Evolutionary conservation across 2,888 invertebrate genomes (phyloP), one percentile per base, ranked within the genome.

Genomic region (Tiliacea citrago): DNA sequence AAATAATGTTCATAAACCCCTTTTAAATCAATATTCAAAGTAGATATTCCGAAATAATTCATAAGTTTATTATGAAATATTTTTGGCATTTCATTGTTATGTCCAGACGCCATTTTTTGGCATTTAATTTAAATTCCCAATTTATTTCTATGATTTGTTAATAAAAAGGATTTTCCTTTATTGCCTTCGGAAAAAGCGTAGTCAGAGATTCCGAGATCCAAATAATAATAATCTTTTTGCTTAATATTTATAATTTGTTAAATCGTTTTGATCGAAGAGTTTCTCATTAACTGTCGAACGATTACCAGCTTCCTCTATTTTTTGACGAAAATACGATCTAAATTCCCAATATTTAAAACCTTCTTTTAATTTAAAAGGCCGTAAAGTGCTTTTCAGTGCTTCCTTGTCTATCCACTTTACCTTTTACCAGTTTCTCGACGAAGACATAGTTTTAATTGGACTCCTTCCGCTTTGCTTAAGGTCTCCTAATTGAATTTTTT

Each of bases 401-500:
- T 77, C 73, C 80, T 85, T 87, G 91, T 91, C 91, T 90, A 89
- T 92, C 91, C 92, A 90, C 90, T 93, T 92, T 89, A 90, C 91
- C 91, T 91, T 90, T 91, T 90, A 88, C 88, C 91, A 89, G 90
- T 82, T 87, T 75, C 83, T 65, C 83, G 81, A 85, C 90, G 90
- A 92, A 92, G 94, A 94, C 94, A 94, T 94, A 94, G 92, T 94
- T 95, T 94, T 94, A 94, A 94, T 95, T 95, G 92, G 92, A 91
- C 90, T 91, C 89, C 91, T 93, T 93, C 92, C 93, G 91, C 89
- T 92, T 93, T 91, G 84, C 92, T 92, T 90, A 90, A 91, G 88
- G 90, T 90, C 88, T 88, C 86, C 90, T 93, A 93, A 93, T 93
- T 93, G 90, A 92, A 91, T 91, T 92, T 91, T 93, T 93, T 90